These are phyloP conservation scores for Drosophila mauritiana DNA, from an alignment of 1,140 invertebrate genomes.

Conservation along the genomic window DNA sequence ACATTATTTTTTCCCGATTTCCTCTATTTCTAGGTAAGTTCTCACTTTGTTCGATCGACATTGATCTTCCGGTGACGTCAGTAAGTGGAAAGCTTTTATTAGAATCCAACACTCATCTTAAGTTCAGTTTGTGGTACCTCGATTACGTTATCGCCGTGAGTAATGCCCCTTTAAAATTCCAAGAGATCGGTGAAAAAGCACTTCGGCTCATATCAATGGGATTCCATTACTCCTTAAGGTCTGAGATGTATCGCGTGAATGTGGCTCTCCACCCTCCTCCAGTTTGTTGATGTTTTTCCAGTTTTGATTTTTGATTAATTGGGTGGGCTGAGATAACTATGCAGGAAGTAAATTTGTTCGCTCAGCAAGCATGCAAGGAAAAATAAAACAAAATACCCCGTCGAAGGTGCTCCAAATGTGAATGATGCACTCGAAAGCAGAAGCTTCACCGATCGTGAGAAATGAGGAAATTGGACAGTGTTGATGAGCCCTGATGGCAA, in stretches of 20 bases:
- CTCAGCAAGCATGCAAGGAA: conserved; percentile 28
- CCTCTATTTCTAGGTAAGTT: conserved; percentile 71
- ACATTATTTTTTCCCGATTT: conserved; percentile 26
- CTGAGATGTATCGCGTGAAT: conserved; percentile 60
- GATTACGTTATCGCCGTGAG: conserved; percentile 60
- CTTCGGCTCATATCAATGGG: conserved; percentile 45
- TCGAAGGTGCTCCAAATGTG: conserved; percentile 16
- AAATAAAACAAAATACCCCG: not conserved
- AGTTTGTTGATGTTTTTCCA: conserved; percentile 29
- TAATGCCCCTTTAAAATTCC: conserved; percentile 35
- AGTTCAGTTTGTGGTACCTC: conserved; percentile 20
- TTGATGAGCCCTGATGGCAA: conserved; percentile 5
- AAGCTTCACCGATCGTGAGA: conserved; percentile 21
- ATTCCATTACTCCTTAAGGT: conserved; percentile 5
- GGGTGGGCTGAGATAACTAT: conserved; percentile 51
- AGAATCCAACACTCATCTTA: conserved; percentile 12
- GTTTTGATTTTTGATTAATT: conserved; percentile 70
- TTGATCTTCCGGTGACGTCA: conserved; percentile 39
- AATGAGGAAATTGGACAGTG: conserved; percentile 20
- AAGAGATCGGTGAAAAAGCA: conserved; percentile 42
- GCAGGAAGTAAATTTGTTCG: conserved; percentile 65
- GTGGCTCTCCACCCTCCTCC: conserved; percentile 31
- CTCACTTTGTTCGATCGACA: conserved; percentile 11
- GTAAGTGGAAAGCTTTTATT: conserved; percentile 51
- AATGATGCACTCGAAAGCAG: conserved; percentile 21